Conservation (phyloP, 2,888 invertebrate species). For the Microplitis manilae region DNA sequence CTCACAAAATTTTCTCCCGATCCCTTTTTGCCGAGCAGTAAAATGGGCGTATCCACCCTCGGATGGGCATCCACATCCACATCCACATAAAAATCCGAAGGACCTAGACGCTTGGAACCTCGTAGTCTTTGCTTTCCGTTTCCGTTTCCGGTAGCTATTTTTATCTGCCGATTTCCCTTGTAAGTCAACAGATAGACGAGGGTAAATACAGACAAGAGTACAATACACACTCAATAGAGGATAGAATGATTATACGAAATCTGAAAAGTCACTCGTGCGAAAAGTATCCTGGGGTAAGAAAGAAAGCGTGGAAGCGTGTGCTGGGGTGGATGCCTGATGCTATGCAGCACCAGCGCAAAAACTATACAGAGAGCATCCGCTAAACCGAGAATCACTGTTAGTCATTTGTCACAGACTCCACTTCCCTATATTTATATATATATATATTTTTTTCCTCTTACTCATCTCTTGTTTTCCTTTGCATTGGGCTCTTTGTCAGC, state of each 20-base stretch:
- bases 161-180: slow-evolving; percentile 50
- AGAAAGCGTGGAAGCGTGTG: slow-evolving; percentile 33
- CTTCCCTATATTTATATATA: not conserved
- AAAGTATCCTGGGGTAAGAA: slow-evolving; percentile 51
- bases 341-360: slow-evolving; percentile 27
- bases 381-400: slow-evolving; percentile 61
- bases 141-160: slow-evolving; percentile 66
- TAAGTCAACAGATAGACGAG: slow-evolving; percentile 5
- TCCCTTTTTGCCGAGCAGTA: not conserved
- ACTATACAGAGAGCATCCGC: slow-evolving; percentile 54
- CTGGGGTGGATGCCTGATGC: slow-evolving; percentile 45
- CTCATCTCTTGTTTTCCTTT: slow-evolving; percentile 17
- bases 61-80: not conserved
- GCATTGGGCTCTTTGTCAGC: no score
- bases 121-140: slow-evolving; percentile 60
- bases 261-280: slow-evolving; percentile 66
- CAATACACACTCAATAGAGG: not conserved
- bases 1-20: slow-evolving; percentile 31
- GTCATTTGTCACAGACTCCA: slow-evolving; percentile 62
- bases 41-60: slow-evolving; percentile 5
- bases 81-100: not conserved
- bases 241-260: slow-evolving; percentile 66
- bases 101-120: slow-evolving; percentile 25
- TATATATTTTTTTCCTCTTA: slow-evolving; percentile 15
- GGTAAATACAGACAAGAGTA: slow-evolving; percentile 31